These are phyloP conservation scores for Propithecus deckenii DNA, from an alignment of 2,797 vertebrate genomes.

Conservation along the genomic window DNA sequence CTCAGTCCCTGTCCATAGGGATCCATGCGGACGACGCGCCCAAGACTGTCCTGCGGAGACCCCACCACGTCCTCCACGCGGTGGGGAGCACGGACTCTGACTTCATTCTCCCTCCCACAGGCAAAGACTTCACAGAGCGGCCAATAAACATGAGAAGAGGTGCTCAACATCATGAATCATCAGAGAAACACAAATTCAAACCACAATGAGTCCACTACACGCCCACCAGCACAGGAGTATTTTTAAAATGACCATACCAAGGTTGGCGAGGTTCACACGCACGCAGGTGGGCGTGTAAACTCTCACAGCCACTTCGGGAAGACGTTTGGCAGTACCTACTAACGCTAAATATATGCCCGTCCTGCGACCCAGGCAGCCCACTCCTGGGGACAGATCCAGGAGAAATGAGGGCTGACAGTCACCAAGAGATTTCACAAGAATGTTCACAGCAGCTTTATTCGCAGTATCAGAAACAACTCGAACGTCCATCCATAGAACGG, in stretches of 20 bases:
- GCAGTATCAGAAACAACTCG: background rate
- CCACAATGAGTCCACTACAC: background rate
- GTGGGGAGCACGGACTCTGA: background rate
- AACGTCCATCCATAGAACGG: rapidly evolving
- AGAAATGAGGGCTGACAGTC: background rate
- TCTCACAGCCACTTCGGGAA: constrained; percentile 18
- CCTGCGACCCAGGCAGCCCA: background rate
- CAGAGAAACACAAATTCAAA: background rate
- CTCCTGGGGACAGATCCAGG: background rate
- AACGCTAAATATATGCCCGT: background rate
- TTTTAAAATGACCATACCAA: background rate
- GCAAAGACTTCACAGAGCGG: background rate
- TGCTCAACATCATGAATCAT: background rate
- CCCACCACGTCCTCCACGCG: rapidly evolving
- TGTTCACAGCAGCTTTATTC: background rate
- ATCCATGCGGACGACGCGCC: background rate
- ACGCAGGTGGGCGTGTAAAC: background rate
- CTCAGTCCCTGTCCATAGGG: background rate
- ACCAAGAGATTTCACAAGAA: background rate
- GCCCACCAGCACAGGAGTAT: background rate
- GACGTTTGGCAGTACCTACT: background rate
- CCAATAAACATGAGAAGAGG: background rate
- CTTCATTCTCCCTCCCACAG: background rate
- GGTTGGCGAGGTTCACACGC: background rate
- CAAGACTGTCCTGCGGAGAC: background rate